A percentile compares a stretch with the other conserved stretches of the same genome.
These are phyloP conservation scores for Andrena marginata DNA, from an alignment of 2,888 invertebrate species.

Conservation along the genomic window DNA sequence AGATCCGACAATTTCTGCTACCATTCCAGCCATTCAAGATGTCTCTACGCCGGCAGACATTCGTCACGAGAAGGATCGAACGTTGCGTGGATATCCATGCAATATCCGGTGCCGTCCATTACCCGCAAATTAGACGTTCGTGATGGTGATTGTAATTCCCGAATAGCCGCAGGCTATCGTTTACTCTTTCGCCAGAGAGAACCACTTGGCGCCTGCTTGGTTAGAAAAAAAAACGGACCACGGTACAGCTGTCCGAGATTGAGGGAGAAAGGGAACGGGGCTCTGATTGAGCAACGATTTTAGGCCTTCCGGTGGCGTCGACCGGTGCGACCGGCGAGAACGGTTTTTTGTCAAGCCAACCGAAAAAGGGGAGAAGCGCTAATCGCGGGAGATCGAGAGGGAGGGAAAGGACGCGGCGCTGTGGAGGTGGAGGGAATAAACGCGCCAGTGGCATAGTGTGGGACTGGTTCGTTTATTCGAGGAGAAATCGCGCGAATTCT, in stretches of 20 bases:
- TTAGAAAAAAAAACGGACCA: constrained; percentile 2
- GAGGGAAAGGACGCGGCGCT: too few species aligned
- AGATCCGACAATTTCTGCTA: background rate
- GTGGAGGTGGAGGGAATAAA: background rate
- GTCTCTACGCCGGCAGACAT: background rate
- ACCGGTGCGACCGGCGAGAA: constrained; percentile 16
- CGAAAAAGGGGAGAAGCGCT: background rate
- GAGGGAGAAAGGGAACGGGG: background rate
- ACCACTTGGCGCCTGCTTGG: constrained; percentile 44
- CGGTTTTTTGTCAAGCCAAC: background rate
- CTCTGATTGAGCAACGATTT: constrained; percentile 29
- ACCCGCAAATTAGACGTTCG: constrained; percentile 57
- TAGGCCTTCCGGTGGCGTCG: constrained; percentile 19
- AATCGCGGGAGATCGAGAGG: background rate
- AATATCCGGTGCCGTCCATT: constrained; percentile 59
- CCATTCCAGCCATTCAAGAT: background rate
- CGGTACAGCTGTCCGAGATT: background rate
- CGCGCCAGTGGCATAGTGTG: background rate
- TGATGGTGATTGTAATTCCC: constrained; percentile 49
- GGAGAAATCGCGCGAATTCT: constrained; percentile 24
- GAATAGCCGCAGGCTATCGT: constrained; percentile 34
- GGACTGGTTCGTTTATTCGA: constrained; percentile 22
- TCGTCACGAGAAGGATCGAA: constrained; percentile 31
- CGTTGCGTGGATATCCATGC: constrained; percentile 52
- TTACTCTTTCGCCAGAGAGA: constrained; percentile 23